These are phyloP conservation scores for Gortyna flavago DNA, from an alignment of 2,888 invertebrate genomes.

Conservation along the genomic window DNA sequence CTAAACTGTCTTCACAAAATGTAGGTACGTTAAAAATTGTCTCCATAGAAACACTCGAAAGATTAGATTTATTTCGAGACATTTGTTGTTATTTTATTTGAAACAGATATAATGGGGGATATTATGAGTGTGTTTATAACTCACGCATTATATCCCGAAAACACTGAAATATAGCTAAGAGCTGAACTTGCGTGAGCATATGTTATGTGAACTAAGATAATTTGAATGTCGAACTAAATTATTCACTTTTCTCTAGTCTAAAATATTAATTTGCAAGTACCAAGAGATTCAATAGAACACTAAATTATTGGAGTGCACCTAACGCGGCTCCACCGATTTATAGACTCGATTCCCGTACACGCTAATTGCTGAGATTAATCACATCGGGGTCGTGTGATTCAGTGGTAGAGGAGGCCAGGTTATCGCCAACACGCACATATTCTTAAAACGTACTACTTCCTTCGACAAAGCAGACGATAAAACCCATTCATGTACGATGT, in stretches of 20 bases:
- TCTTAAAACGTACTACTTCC: slow-evolving; percentile 47
- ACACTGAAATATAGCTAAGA: not conserved
- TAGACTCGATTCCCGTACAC: slow-evolving; percentile 70
- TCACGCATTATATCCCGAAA: not conserved
- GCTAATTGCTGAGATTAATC: slow-evolving; percentile 84
- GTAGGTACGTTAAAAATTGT: not conserved
- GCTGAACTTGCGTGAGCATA: too few relatives aligned
- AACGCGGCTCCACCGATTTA: slow-evolving; percentile 65
- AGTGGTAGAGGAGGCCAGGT: slow-evolving; percentile 73
- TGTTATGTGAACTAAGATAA: not conserved
- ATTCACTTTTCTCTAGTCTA: not conserved
- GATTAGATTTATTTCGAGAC: not conserved
- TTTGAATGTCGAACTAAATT: not conserved
- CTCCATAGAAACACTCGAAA: slow-evolving; percentile 12
- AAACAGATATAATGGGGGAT: not conserved
- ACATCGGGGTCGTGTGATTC: slow-evolving; percentile 77
- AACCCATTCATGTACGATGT: slow-evolving; percentile 41
- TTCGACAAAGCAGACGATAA: slow-evolving; percentile 37
- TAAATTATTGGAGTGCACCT: slow-evolving; percentile 49
- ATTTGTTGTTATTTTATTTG: not conserved
- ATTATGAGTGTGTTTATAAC: not conserved
- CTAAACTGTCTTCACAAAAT: slow-evolving; percentile 1
- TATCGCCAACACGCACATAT: slow-evolving; percentile 75
- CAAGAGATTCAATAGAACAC: slow-evolving; percentile 47
- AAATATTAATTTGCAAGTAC: slow-evolving; percentile 36